A percentile compares a stretch with the other conserved stretches of the same genome.
These are phyloP conservation scores for Danio rerio DNA, from an alignment of 2,113 vertebrate species.

Conservation along the genomic window DNA sequence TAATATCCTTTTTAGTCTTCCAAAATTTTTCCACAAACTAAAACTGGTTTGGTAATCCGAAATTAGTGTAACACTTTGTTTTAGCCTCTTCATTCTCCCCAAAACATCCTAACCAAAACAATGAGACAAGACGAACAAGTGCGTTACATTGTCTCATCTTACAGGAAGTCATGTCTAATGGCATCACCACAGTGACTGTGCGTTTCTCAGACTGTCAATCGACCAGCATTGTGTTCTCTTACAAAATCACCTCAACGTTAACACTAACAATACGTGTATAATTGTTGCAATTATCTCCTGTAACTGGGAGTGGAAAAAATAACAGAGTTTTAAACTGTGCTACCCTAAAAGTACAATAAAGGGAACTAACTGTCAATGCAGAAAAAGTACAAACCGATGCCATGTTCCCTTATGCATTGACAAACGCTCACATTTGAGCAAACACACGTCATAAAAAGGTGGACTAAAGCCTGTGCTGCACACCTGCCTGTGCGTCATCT, in stretches of 20 bases:
- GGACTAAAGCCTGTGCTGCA: constrained; percentile 2
- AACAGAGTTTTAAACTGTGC: not conserved
- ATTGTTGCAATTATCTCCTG: not conserved
- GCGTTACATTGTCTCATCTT: constrained; percentile 50
- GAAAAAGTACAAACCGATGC: constrained; percentile 31
- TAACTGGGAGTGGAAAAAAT: not conserved
- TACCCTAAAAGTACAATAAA: not conserved
- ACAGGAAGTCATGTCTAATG: constrained; percentile 51
- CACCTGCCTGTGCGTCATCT: constrained; percentile 52
- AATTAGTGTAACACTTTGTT: not conserved
- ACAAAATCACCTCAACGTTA: constrained; percentile 23
- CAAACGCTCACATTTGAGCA: constrained; percentile 31
- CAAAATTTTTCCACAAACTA: too few relatives aligned
- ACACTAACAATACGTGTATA: not conserved
- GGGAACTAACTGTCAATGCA: not conserved
- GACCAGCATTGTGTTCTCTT: constrained; percentile 27
- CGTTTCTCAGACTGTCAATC: constrained; percentile 27
- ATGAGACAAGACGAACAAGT: constrained; percentile 42
- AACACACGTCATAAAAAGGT: constrained; percentile 43
- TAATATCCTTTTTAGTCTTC: too few relatives aligned
- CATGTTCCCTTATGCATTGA: constrained; percentile 21
- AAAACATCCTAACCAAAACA: constrained; percentile 47
- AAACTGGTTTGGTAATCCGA: not conserved
- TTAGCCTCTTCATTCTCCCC: constrained; percentile 10
- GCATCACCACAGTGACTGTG: constrained; percentile 43